phyloP scores from a whole-genome alignment of 37 sponge, comb jelly and placozoan genomes.

The Theonella swinhoei region DNA sequence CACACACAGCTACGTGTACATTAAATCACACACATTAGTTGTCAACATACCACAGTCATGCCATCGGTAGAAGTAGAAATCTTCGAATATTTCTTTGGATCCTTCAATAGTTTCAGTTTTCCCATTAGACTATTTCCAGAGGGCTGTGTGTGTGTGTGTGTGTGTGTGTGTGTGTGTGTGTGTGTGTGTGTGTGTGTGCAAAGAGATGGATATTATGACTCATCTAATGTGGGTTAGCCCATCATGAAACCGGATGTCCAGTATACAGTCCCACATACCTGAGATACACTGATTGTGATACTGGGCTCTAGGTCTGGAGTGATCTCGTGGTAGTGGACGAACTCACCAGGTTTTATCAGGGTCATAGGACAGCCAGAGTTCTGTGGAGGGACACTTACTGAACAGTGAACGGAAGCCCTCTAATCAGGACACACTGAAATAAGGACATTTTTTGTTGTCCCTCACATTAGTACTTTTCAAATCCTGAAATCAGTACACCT shows the following conservation, averaged over 20 bases:
- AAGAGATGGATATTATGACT: no score
- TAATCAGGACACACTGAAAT: no score
- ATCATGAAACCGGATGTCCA: no score
- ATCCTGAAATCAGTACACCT: no score
- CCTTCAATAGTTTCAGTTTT: constrained; percentile 21
- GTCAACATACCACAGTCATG: constrained; percentile 13
- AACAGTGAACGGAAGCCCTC: no score
- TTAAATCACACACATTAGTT: no score
- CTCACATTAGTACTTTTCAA: no score
- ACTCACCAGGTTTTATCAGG: constrained; percentile 20
- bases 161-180: no score
- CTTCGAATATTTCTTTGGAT: constrained; percentile 14
- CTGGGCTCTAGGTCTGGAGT: constrained; percentile 19
- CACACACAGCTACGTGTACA: not conserved
- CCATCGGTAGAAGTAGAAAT: constrained; percentile 4
- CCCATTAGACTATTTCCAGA: constrained; percentile 15
- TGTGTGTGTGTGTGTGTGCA: no score
- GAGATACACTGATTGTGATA: not conserved
- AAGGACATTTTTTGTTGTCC: no score
- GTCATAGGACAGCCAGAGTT: not conserved
- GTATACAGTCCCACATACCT: not conserved
- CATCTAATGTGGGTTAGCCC: no score
- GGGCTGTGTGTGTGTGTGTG: constrained; percentile 23
- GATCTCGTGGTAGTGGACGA: constrained; percentile 20
- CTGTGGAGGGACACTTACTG: no score